Conservation (phyloP, 1,140 invertebrate species). For the Streblospio benedicti region DNA sequence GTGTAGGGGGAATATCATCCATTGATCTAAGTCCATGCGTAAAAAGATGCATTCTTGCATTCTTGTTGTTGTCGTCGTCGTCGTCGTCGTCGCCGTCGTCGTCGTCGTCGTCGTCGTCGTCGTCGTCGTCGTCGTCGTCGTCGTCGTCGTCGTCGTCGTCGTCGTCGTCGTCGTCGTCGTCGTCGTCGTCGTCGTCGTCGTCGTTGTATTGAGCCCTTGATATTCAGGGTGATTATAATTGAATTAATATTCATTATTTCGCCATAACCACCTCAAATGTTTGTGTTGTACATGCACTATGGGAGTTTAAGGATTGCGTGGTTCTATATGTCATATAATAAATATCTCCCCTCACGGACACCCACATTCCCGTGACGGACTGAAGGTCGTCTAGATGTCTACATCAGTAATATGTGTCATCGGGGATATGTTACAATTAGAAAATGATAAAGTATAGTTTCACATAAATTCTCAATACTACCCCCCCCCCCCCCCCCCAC, state of each 20-base stretch:
- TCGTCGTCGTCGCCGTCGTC: conserved; percentile 16
- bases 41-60: no score
- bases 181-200: conserved; percentile 5
- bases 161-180: conserved; percentile 7
- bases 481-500: no score
- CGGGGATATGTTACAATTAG: no score
- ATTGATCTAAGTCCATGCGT: no score
- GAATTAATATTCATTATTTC: background rate
- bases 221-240: background rate
- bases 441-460: no score
- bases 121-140: background rate
- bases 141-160: conserved; percentile 8
- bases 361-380: no score
- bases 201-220: no score
- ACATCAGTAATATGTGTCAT: no score
- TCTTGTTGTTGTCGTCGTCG: conserved; percentile 5
- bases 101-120: conserved; percentile 5
- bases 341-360: no score
- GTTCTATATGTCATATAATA: background rate
- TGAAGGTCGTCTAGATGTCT: no score
- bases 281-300: background rate
- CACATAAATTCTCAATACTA: no score
- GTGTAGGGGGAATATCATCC: no score
- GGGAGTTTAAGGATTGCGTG: background rate
- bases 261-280: background rate